Percentiles rank a stretch among this genome's conserved stretches.
Conservation (phyloP, 2,888 invertebrate genomes). For the Dioctria linearis region DNA sequence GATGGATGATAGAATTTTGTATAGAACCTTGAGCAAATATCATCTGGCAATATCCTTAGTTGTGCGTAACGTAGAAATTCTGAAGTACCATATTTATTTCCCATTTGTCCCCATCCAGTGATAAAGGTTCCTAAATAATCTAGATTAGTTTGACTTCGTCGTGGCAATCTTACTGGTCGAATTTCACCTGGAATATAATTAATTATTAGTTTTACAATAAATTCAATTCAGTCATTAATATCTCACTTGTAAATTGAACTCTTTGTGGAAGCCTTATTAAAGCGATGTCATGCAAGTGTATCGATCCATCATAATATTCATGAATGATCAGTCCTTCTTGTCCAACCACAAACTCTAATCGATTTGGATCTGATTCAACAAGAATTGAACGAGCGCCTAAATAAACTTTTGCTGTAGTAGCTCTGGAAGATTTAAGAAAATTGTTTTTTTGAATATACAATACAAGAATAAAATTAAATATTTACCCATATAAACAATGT, state of each 20-base stretch:
- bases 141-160: background rate
- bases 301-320: conserved; percentile 23
- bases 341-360: conserved; percentile 26
- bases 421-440: background rate
- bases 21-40: background rate
- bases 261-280: conserved; percentile 39
- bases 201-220: background rate
- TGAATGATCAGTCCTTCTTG: conserved; percentile 41
- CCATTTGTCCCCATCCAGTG: conserved; percentile 23
- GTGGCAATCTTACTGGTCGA: conserved; percentile 1
- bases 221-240: background rate
- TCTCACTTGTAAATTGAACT: background rate
- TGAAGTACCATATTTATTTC: background rate
- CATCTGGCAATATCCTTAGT: background rate
- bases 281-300: conserved; percentile 45
- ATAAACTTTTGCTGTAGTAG: conserved; percentile 19
- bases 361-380: background rate
- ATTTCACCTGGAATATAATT: background rate
- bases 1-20: background rate
- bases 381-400: conserved; percentile 35
- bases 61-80: background rate
- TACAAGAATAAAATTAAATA: background rate
- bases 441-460: background rate
- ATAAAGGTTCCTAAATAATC: background rate
- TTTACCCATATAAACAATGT: conserved; percentile 42